phyloP scores from a whole-genome alignment of 1,140 invertebrate species.

The Cecropterus lyciades region DNA sequence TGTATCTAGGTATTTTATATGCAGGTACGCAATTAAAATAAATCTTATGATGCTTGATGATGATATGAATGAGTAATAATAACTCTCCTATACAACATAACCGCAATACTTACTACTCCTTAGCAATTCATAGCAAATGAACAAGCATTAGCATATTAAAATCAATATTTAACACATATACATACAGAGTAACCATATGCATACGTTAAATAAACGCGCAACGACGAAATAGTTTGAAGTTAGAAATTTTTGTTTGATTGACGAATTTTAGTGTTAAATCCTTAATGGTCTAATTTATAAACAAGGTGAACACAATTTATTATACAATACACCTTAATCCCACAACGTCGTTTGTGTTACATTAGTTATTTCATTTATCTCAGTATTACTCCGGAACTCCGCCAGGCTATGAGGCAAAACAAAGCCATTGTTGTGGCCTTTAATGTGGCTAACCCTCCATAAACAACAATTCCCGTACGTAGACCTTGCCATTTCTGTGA shows the following conservation, averaged over 20 bases:
- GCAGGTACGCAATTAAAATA: too few species aligned
- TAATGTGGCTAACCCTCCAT: constrained; percentile 20
- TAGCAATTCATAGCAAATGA: neutral
- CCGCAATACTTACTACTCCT: neutral
- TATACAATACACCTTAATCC: too few species aligned
- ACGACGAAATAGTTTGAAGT: too few species aligned
- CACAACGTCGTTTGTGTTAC: constrained; percentile 2
- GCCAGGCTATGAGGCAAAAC: constrained; percentile 10
- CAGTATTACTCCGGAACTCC: neutral
- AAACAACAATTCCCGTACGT: constrained; percentile 1
- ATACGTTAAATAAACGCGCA: too few species aligned
- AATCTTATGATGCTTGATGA: too few species aligned
- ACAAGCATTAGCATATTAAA: constrained; percentile 9
- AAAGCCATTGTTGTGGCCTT: constrained; percentile 26
- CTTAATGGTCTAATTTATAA: too few species aligned
- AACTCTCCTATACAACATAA: neutral
- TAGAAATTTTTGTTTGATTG: too few species aligned
- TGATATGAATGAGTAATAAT: too few species aligned
- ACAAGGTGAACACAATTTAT: too few species aligned
- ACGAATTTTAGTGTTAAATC: too few species aligned
- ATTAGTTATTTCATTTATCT: constrained; percentile 19
- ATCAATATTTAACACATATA: neutral
- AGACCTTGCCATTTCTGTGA: constrained; percentile 5
- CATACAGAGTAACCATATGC: too few species aligned
- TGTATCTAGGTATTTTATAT: too few species aligned